Evolutionary conservation across 2,113 vertebrate species (phyloP), one percentile per base, ranked within the genome.

Genomic region (Myrmecophaga tridactyla): DNA sequence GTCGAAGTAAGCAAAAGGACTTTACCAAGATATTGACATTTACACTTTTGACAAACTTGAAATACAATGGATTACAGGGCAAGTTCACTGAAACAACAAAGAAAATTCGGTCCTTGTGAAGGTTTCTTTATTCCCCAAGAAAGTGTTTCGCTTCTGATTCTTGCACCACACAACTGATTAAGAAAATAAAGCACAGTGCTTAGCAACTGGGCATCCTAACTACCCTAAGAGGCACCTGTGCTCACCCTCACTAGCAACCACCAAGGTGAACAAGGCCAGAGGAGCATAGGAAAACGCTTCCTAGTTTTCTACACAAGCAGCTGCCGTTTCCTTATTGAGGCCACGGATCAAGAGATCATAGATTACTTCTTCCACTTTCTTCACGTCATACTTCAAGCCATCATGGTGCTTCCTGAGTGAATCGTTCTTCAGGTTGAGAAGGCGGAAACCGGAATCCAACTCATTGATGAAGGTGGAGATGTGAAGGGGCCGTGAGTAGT

Each of bases 351-450:
- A 99, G 94, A 99, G 97, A 93, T 99, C 99, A 0, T 99, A 99
- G 87, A 99, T 99, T 96, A 99, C 99, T 92, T 99, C 99, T 98
- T 99, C 99, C 0, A 99, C 99, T 96, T 99, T 99, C 98, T 99
- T 99, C 97, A 99, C 99, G 0, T 99, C 99, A 0, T 99, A 99
- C 95, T 99, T 99, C 73, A 99, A 98, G 96, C 99, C 99, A 3
- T 99, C 99, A 0, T 99, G 99, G 29, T 99, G 99, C 92, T 99
- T 99, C 95, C 99, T 98, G 95, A 99, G 98, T 3, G 99, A 99
- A 98, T 99, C 99, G 0, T 99, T 99, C 97, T 99, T 99, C 97
- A 99, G 98, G 98, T 99, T 99, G 96, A 99, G 99, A 80, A 99
- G 99, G 0, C 99, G 99, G 98, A 99, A 99, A 60, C 99, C 99